Percentiles rank a stretch among this genome's conserved stretches.
Conservation (phyloP, 92 coral and sea anemone genomes). For the Parazoanthus darwini region DNA sequence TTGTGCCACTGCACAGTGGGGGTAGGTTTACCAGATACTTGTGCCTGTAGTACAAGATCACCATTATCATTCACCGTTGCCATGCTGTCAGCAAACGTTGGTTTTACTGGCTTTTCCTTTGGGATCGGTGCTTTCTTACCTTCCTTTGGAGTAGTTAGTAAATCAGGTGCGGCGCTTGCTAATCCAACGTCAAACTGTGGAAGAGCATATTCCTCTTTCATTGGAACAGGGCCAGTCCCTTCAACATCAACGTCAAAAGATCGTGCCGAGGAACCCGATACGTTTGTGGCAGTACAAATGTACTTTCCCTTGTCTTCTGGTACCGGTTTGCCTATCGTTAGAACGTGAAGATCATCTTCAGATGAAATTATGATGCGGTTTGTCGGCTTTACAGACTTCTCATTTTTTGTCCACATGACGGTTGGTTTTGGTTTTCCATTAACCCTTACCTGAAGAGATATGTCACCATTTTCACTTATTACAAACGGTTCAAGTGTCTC, state of each 20-base stretch:
- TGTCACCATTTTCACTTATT: constrained; percentile 72
- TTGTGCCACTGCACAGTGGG: constrained; percentile 55
- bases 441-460: constrained; percentile 57
- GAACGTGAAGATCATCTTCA: constrained; percentile 63
- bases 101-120: constrained; percentile 33
- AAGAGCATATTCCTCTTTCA: constrained; percentile 23
- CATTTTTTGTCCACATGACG: constrained; percentile 73
- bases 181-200: constrained; percentile 52
- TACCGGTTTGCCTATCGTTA: constrained; percentile 59
- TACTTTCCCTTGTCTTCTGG: constrained; percentile 72
- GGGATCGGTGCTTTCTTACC: constrained; percentile 16
- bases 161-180: constrained; percentile 1
- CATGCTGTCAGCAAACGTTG: constrained; percentile 31
- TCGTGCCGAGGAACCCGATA: constrained; percentile 56
- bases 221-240: constrained; percentile 42
- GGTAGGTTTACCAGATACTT: constrained; percentile 51
- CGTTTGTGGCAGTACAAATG: constrained; percentile 75
- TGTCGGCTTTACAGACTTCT: constrained; percentile 55
- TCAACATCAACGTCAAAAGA: constrained; percentile 75
- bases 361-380: constrained; percentile 63
- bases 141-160: background rate
- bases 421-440: constrained; percentile 85
- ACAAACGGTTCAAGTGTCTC: constrained; percentile 51
- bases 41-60: constrained; percentile 46
- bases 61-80: constrained; percentile 48